These are phyloP conservation scores for Riptortus pedestris DNA, from an alignment of 1,140 invertebrate genomes.

Conservation along the genomic window DNA sequence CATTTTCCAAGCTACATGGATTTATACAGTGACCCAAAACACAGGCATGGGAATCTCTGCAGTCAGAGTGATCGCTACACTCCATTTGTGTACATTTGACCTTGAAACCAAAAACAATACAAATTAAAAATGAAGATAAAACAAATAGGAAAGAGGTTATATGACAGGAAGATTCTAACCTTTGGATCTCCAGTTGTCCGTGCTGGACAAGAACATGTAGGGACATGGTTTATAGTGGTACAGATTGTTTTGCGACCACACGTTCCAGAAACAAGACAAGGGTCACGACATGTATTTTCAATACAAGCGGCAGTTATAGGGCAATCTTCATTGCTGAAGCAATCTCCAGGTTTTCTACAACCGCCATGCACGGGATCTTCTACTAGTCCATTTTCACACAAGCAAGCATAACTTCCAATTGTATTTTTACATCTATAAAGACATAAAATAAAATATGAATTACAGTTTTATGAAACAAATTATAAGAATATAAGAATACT, in stretches of 20 bases:
- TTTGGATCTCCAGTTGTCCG: constrained; percentile 66
- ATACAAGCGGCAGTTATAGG: constrained; percentile 63
- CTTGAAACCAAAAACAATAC: constrained; percentile 29
- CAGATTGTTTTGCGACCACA: constrained; percentile 72
- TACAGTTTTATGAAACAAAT: not conserved
- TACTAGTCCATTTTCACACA: constrained; percentile 65
- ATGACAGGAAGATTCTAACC: no score
- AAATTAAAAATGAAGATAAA: no score
- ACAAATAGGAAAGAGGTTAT: no score
- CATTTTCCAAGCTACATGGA: constrained; percentile 65
- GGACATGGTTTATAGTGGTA: constrained; percentile 50
- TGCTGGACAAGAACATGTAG: constrained; percentile 60
- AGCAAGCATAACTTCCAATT: constrained; percentile 61
- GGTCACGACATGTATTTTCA: constrained; percentile 66
- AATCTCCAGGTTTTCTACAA: constrained; percentile 68
- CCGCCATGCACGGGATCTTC: constrained; percentile 57
- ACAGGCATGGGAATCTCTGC: constrained; percentile 53
- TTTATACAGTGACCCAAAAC: constrained; percentile 67
- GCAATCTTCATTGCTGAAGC: constrained; percentile 67
- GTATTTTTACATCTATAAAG: constrained; percentile 56
- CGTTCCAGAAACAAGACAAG: constrained; percentile 50
- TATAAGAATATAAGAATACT: not conserved
- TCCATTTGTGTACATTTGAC: constrained; percentile 58
- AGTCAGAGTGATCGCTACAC: constrained; percentile 70
- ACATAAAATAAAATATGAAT: not conserved